Evolutionary conservation across 2,888 invertebrate species (phyloP), one percentile per base, ranked within the genome.

Genomic region (Netelia virgata): DNA sequence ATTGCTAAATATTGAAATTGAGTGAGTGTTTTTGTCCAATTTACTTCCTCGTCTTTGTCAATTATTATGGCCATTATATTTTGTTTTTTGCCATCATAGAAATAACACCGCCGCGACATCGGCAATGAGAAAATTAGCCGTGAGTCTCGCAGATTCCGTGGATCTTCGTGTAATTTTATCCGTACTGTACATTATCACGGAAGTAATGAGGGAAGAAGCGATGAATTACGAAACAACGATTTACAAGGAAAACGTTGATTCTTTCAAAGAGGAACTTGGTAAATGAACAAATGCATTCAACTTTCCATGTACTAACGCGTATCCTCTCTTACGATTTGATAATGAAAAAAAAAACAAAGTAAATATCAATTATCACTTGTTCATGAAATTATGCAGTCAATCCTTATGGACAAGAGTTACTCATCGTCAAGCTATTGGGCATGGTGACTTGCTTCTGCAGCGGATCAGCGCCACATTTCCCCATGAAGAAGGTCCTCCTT

Each of bases 381-480:
- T 16, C 1, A 68, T 43, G 8, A 69, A 68, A 77, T 91, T 91
- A 1, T 79, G 88, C 92, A 90, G 94, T 95, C 80, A 94, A 94
- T 91, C 94, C 95, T 8, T 94, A 94, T 74, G 96, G 96, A 36
- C 98, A 98, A 90, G 98, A 98, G 92, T 94, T 98, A 82, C 94
- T 99, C 41, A 96, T 97, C 53, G 96, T 99, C 2, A 97, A 98
- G 91, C 95, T 99, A 74, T 95, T 99, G 82, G 97, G 97, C 86
- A 99, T 99, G 99, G 98, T 99, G 41, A 98, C 98, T 47, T 96
- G 97, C 88, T 98, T 99, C 92, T 99, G 99, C 94, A 98, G 98
- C 89, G 99, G 99, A 0, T 96, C 97, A 36, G 97, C 98, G 6
- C 98, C 99, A 18, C 99, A 99, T 94, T 99, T 98, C 94, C 99